Evolutionary conservation across 2,113 vertebrate genomes (phyloP), one percentile per base, ranked within the genome.

Genomic region (Ptychochromis oligacanthus): DNA sequence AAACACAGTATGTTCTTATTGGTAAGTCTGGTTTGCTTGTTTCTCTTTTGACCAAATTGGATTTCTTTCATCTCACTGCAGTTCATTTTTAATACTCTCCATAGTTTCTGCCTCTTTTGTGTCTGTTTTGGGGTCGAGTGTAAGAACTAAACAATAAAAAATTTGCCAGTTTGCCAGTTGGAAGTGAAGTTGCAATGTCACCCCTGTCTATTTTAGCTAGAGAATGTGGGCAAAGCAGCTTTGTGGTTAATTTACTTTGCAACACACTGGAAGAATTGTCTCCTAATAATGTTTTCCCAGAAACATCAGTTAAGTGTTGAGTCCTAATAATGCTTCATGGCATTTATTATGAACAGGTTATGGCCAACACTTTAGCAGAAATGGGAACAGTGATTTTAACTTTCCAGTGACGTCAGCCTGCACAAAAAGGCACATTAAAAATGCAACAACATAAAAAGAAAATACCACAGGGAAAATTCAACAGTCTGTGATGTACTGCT

Each of bases 381-480:
- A 61, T 36, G 2, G 61, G 34, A 70, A 31, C 28, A 55, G n/a
- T 18, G 13, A 36, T 31, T 58, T 31, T 34, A 58, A 72, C 49
- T 62, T 82, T 38, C 52, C 55, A 5, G 36, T 85, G 82, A 87
- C 77, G 65, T 86, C 77, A 87, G 28, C 56, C 52, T 61, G 4
- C 15, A 20, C 22, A 61, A 74, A 75, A 86, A 52, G 85, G 11
- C 59, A 65, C n/a, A 43, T 70, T 7, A 46, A 72, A 72, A 72
- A 54, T 52, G 46, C 46, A 72, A 54, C 52, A 9, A 18, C 46
- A 72, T 72, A 0, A 54, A 72, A 72, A 52, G n/a, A 79, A 77
- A 85, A 62, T 28, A 11, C 26, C 11, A 59, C 12, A 31, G 31
- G 52, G 46, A 77, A 77, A 87, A 72, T 17, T 56, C 28, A 84